These are phyloP conservation scores for Drosophila pectinifera DNA, from an alignment of 1,140 invertebrate species.

Conservation along the genomic window DNA sequence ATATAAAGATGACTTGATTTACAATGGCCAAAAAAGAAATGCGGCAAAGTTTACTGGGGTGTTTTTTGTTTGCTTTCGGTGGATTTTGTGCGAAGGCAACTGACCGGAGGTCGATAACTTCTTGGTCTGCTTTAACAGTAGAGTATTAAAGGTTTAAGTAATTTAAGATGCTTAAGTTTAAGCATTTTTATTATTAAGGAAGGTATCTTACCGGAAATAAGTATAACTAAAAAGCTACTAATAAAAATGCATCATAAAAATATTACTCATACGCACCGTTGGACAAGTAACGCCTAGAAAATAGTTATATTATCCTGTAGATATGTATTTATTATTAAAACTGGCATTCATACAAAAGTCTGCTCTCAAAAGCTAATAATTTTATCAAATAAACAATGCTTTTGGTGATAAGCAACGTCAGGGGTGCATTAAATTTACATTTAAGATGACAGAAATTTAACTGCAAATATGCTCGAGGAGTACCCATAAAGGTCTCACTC, in stretches of 20 bases:
- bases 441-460: slow-evolving; percentile 17
- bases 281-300: not conserved
- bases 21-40: slow-evolving; percentile 44
- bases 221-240: too few relatives aligned
- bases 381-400: slow-evolving; percentile 5
- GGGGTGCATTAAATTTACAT: slow-evolving; percentile 11
- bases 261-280: slow-evolving; percentile 7
- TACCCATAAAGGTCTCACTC: slow-evolving; percentile 36
- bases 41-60: slow-evolving; percentile 4
- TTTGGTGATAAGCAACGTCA: not conserved
- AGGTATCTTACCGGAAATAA: not conserved
- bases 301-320: not conserved
- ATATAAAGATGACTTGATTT: slow-evolving; percentile 42
- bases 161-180: not conserved
- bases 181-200: not conserved
- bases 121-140: not conserved
- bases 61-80: not conserved
- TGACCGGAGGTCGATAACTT: slow-evolving; percentile 20
- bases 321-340: too few relatives aligned
- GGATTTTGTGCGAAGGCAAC: slow-evolving; percentile 1
- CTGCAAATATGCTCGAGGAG: slow-evolving; percentile 26
- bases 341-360: not conserved
- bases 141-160: not conserved
- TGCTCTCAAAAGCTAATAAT: not conserved
- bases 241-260: not conserved